Evolutionary conservation across 1,140 invertebrate genomes (phyloP), one percentile per base, ranked within the genome.

Genomic region (Atta colombica): DNA sequence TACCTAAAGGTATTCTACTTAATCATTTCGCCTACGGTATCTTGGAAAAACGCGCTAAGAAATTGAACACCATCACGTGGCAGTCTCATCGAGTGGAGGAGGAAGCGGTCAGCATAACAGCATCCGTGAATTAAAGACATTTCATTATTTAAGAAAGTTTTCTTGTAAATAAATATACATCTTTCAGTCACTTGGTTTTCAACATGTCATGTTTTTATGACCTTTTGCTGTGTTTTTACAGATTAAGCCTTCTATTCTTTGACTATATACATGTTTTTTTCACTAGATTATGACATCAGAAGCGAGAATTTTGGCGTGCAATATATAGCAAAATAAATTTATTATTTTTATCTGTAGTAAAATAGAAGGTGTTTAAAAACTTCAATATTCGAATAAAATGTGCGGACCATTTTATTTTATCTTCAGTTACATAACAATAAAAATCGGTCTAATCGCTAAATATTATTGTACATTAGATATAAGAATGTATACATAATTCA

Each of bases 11-110:
- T 49, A 96, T 98, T 77, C 92, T 96, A 21, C 91, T 99, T 1
- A 98, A 98, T 95, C 98, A 98, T 93, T 97, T 98, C 93, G 97
- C 98, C 0, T 99, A 97, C 93, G 95, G 96, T 6, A 96, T 98
- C 69, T 94, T 99, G 35, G 97, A 97, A 65, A 96, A 98, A 16
- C 95, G 98, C 87, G 97, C 98, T 1, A 96, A 95, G 91, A 97
- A 98, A 96, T 92, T 98, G 89, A 95, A 95, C 45, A 63, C 82
- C 3, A 78, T 81, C 2, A 84, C 72, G 2, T 95, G 93, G 94
- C 88, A 93, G 61, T 88, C 93, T 6, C 85, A 88, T 6, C 82
- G 88, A 7, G 16, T 12, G 4, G 69, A 68, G 10, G 53, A 71
- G 1, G 78, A 75, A 51, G 45, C 7, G 3, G 8, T 84, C 18